phyloP scores from a whole-genome alignment of 2,797 vertebrate species.

The Limosa lapponica region DNA sequence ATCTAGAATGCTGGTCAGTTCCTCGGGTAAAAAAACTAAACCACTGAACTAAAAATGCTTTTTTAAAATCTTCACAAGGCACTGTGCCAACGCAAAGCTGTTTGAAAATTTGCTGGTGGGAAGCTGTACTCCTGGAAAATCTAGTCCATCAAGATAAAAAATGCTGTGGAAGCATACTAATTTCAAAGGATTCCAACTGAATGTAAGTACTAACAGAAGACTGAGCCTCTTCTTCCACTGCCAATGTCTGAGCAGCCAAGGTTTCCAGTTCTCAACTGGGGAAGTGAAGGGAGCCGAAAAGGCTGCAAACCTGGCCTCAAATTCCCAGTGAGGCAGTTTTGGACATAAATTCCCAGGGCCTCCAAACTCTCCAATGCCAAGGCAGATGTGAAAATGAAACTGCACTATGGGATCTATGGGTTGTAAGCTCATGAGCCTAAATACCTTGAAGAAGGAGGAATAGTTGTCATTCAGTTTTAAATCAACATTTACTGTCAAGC shows the following conservation, averaged over 20 bases:
- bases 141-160: constrained; percentile 5
- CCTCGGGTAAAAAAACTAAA: neutral
- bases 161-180: neutral
- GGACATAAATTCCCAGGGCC: neutral
- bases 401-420: neutral
- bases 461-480: neutral
- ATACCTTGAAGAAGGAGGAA: neutral
- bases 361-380: neutral
- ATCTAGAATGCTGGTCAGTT: neutral
- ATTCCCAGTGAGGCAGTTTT: neutral
- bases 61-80: neutral
- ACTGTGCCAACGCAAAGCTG: neutral
- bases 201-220: neutral
- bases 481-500: neutral
- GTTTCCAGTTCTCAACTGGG: neutral
- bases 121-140: constrained; percentile 29
- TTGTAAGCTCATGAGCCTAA: neutral
- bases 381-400: neutral
- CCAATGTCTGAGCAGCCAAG: neutral
- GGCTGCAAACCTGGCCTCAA: neutral
- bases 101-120: neutral
- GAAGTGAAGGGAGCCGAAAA: neutral
- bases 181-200: neutral
- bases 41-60: neutral
- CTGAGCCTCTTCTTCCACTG: neutral